Evolutionary conservation across 1,140 invertebrate genomes (phyloP), one percentile per base, ranked within the genome.

Genomic region (Lucilia sericata): DNA sequence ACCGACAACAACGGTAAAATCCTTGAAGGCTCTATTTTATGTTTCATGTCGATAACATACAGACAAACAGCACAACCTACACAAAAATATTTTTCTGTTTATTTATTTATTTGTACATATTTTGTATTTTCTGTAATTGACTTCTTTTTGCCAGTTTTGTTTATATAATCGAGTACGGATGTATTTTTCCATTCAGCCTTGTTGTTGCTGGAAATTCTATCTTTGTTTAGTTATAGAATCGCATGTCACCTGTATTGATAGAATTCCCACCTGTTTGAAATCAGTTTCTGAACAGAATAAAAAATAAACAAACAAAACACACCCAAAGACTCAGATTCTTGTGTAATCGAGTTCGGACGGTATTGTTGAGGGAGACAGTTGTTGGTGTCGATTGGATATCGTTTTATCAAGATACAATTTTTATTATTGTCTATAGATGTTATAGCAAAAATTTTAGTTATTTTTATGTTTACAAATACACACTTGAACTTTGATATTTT

Each of bases 191-290:
- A 70, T 25, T 70, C n/a, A 70, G 1, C 65, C 19, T 70, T 12
- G 5, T 70, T 12, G 7, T 60, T 25, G 65, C 65, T 21, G 10
- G 65, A 70, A 21, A 70, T 70, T 70, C 21, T 70, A 70, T 70
- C 65, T 70, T 5, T 70, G 65, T 21, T 25, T 21, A 70, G 65
- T 21, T 25, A 19, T 4, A 9, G 2, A 70, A n/a, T 70, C n/a
- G 65, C 19, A 70, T 70, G 65, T 70, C 65, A 70, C 65, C 65
- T 70, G 65, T 70, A 70, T 70, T 70, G 65, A 70, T 70, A 12
- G 65, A 25, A 70, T 70, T 70, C 65, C 65, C 65, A 70, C 65
- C 65, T 70, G 65, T 70, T 70, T 70, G 65, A 70, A 70, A 70
- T 70, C 65, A 70, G 65, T 70, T 60, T 60, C 13, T 12, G 13